Evolutionary conservation across 2,797 vertebrate species (phyloP), one percentile per base, ranked within the genome.

Genomic region (Coregonus sp.): DNA sequence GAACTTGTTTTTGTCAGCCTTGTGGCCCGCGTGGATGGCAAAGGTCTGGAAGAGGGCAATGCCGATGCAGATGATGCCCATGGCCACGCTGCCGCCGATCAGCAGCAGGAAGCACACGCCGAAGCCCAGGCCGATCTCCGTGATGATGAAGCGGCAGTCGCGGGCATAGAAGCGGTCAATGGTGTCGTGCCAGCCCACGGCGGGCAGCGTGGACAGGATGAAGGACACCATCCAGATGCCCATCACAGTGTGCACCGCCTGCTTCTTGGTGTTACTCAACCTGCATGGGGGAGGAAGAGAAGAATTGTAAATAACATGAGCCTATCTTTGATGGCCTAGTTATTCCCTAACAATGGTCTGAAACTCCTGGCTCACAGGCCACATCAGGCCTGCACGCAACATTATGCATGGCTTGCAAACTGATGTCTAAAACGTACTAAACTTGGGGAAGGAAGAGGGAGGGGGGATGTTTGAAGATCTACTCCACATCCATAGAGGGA

Each of bases 211-310:
- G 4, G 97, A 97, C 74, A 98, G 92, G 87, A 97, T 96, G 89
- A 98, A 98, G 54, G 97, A 97, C 67, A 97, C 97, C 97, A 97
- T 97, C 97, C 97, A 98, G 91, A 98, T 97, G 54, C 96, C 97
- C 96, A 98, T 97, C 77, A 98, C 96, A 0, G 96, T 97, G 89
- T 98, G 97, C 14, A 98, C 95, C 0, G 96, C 97, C 91, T 98
- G 97, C 89, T 98, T 98, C 94, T 96, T 96, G 69, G 97, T 95
- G 68, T 98, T 97, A 90, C 97, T 98, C 84, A 98, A 83, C 93
- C 97, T 98, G 86, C 0, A 78, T 35, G 54, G 88, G 35, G 85
- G 82, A 37, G 66, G 29, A 74, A 20, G 18, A 18, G 51, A 14
- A 73, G 6, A 9, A 15, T 50, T 18, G 37, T 56, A 35, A 47